Evolutionary conservation across 2,888 invertebrate species (phyloP), one percentile per base, ranked within the genome.

Genomic region (Imbricaverruca yamaguchii): DNA sequence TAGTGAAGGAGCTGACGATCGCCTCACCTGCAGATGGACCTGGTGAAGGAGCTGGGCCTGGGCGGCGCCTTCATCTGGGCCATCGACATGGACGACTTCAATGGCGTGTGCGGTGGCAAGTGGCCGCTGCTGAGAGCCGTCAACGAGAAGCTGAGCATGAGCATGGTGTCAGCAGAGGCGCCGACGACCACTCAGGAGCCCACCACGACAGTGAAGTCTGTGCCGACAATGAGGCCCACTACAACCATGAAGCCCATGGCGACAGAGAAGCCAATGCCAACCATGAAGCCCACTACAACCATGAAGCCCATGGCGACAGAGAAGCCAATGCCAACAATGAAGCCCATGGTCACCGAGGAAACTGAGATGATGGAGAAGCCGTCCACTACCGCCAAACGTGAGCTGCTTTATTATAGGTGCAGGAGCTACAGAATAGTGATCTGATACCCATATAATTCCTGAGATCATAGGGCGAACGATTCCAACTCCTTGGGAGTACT

Each of bases 31-130:
- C 39, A 74, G 74, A 74, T 74, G 74, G 74, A 90, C 80, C 89
- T 91, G 83, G 85, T 87, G n/a, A 85, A 86, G 80, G 81, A 84
- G 8, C 85, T 86, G 82, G 84, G 85, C 25, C 83, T 87, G 13
- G 86, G 85, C 25, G 86, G 86, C 53, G 86, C 85, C 57, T 86
- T 86, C 85, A 84, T 86, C n/a, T 86, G 86, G 86, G 86, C 86
- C 11, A 83, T 86, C 15, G 86, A 86, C 82, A 82, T 86, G 80
- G 87, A 87, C 81, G 86, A 86, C 80, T 85, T 84, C 80, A 88
- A 90, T 81, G 85, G 84, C 11, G 81, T 82, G 67, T 84, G 84
- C 67, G 82, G 82, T 15, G 81, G 78, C n/a, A 82, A 80, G 21
- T 83, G 84, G 83, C 84, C 84, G 13, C 81, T 84, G 8, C 83